phyloP scores from a whole-genome alignment of 2,888 invertebrate species.

The Tethea ocularis region DNA sequence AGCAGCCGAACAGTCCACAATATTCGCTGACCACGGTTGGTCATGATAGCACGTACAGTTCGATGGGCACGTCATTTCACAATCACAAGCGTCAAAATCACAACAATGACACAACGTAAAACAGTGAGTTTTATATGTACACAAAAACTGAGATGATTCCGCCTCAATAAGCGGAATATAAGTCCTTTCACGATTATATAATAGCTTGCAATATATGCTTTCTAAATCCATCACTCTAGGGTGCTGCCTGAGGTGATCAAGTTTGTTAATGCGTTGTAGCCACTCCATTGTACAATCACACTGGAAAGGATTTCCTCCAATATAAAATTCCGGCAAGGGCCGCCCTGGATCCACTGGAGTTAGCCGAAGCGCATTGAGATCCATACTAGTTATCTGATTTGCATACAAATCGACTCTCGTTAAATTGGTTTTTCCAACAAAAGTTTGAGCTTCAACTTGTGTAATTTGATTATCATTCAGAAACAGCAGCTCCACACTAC shows the following conservation, averaged over 20 bases:
- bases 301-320: slow-evolving; percentile 96
- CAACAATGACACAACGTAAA: slow-evolving; percentile 98
- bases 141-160: slow-evolving; percentile 94
- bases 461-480: slow-evolving; percentile 95
- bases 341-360: slow-evolving; percentile 90
- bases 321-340: slow-evolving; percentile 94
- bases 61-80: slow-evolving; percentile 97
- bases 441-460: slow-evolving; percentile 93
- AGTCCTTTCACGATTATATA: slow-evolving; percentile 92
- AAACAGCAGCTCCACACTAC: slow-evolving; percentile 93
- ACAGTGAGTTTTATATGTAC: slow-evolving; percentile 96
- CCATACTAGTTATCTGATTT: slow-evolving; percentile 95
- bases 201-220: slow-evolving; percentile 93
- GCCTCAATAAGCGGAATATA: slow-evolving; percentile 94
- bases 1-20: slow-evolving; percentile 94
- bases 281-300: slow-evolving; percentile 98
- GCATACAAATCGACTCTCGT: slow-evolving; percentile 96
- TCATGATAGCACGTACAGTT: slow-evolving; percentile 98
- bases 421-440: slow-evolving; percentile 93
- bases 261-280: slow-evolving; percentile 95
- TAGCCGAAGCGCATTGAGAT: slow-evolving; percentile 93
- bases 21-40: slow-evolving; percentile 95
- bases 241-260: slow-evolving; percentile 92
- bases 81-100: slow-evolving; percentile 98
- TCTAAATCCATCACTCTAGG: slow-evolving; percentile 96